These are phyloP conservation scores for Drosophila austrosaltans DNA, from an alignment of 2,888 invertebrate species.

Conservation along the genomic window DNA sequence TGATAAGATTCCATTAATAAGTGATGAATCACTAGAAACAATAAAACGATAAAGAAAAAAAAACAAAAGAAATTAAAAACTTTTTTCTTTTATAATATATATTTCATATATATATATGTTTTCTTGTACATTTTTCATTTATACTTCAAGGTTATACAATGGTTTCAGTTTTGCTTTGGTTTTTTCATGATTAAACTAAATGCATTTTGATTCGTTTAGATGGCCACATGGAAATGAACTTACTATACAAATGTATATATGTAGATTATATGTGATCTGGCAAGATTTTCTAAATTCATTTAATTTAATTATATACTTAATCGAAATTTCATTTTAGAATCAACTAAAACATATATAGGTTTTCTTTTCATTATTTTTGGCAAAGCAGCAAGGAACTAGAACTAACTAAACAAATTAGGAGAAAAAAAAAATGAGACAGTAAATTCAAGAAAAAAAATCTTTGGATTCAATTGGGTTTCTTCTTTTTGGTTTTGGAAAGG, in stretches of 20 bases:
- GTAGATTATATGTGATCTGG: constrained; percentile 1
- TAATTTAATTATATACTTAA: constrained; percentile 22
- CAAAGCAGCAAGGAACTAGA: constrained; percentile 35
- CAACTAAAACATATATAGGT: constrained; percentile 20
- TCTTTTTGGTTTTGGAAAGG: constrained; percentile 28
- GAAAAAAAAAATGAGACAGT: background rate
- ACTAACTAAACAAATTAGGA: constrained; percentile 21
- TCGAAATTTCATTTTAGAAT: constrained; percentile 13
- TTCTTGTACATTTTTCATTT: constrained; percentile 25
- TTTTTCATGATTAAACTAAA: constrained; percentile 38
- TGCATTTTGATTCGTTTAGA: constrained; percentile 46
- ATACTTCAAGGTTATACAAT: constrained; percentile 18
- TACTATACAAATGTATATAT: constrained; percentile 8
- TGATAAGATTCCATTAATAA: background rate
- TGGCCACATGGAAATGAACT: constrained; percentile 61
- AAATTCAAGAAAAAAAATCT: constrained; percentile 43
- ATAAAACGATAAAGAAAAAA: background rate
- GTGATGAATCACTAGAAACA: background rate
- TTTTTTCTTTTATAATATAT: background rate
- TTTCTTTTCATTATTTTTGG: constrained; percentile 49
- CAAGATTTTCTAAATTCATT: constrained; percentile 14
- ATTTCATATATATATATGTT: background rate
- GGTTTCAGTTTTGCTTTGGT: constrained; percentile 43
- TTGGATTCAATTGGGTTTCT: constrained; percentile 67
- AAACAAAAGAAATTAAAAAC: background rate